Evolutionary conservation across 2,888 invertebrate genomes (phyloP).

Genomic region (Megastigmus dorsalis): DNA sequence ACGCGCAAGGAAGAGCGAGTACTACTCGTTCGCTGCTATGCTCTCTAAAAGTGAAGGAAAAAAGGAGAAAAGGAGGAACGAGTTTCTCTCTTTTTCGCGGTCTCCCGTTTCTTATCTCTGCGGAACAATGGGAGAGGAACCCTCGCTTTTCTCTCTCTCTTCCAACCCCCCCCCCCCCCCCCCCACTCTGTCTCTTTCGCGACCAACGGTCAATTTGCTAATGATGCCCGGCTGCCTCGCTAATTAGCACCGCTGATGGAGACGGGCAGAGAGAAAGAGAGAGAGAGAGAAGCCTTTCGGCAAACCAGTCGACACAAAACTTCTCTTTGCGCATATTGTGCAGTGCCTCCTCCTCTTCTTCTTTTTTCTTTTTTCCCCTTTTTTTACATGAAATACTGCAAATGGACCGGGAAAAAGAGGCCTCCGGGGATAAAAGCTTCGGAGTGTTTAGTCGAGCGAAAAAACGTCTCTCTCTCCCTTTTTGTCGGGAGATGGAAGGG

Average conservation of each 20-base stretch:
- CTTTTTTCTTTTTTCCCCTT: neutral
- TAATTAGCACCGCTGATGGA: conserved; percentile 50
- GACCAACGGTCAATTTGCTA: conserved; percentile 55
- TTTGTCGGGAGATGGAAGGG: neutral
- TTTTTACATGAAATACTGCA: conserved; percentile 41
- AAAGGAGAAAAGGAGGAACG: conserved; percentile 8
- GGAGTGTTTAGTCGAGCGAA: conserved; percentile 34
- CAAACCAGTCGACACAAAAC: conserved; percentile 32
- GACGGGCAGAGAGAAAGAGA: neutral
- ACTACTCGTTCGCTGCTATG: no score
- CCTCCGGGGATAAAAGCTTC: conserved; percentile 35
- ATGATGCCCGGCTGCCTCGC: conserved; percentile 50
- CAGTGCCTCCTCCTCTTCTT: neutral
- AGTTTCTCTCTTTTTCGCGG: conserved; percentile 18
- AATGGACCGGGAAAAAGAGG: conserved; percentile 18
- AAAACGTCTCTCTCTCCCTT: conserved; percentile 6
- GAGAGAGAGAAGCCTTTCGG: neutral
- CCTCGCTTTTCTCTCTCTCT: conserved; percentile 1
- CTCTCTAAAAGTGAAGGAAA: conserved; percentile 22
- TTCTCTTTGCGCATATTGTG: conserved; percentile 34
- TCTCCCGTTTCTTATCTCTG: conserved; percentile 41
- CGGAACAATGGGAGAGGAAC: conserved; percentile 49
- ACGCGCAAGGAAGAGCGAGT: conserved; percentile 17
- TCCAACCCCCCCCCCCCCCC: neutral
- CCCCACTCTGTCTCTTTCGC: neutral